Percentiles rank a stretch among this genome's conserved stretches.
These are phyloP conservation scores for Tapirus indicus DNA, from an alignment of 2,797 vertebrate genomes.

Conservation along the genomic window DNA sequence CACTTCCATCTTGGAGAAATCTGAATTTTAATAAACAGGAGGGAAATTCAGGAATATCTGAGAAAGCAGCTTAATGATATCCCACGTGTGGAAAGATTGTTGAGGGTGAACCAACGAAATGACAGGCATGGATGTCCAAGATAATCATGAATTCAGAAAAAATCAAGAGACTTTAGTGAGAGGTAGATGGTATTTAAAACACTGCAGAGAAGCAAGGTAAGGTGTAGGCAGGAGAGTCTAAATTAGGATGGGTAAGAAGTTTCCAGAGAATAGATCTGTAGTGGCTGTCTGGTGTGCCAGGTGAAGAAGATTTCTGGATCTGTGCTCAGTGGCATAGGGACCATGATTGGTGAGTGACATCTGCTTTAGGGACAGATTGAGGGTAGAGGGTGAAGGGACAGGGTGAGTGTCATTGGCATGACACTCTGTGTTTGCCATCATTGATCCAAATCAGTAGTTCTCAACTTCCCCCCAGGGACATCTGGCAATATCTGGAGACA, in stretches of 20 bases:
- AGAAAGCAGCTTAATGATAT: not conserved
- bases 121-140: not conserved
- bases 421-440: not conserved
- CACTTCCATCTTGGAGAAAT: conserved; percentile 61
- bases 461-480: not conserved
- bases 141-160: not conserved
- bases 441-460: not conserved
- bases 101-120: rapidly evolving
- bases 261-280: rapidly evolving
- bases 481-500: not conserved
- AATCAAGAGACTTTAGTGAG: not conserved
- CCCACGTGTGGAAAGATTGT: not conserved
- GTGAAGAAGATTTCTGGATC: too few relatives aligned
- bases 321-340: rapidly evolving
- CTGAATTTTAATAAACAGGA: conserved; percentile 80
- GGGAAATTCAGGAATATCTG: conserved; percentile 63
- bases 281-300: rapidly evolving
- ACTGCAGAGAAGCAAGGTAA: not conserved
- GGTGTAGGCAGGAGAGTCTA: not conserved
- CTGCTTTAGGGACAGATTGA: too few relatives aligned
- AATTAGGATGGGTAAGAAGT: not conserved
- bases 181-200: not conserved
- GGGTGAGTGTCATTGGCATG: rapidly evolving
- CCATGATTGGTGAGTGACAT: rapidly evolving
- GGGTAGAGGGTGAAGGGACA: not conserved